phyloP scores from a whole-genome alignment of 2,797 vertebrate genomes.

The Mico argentatus region DNA sequence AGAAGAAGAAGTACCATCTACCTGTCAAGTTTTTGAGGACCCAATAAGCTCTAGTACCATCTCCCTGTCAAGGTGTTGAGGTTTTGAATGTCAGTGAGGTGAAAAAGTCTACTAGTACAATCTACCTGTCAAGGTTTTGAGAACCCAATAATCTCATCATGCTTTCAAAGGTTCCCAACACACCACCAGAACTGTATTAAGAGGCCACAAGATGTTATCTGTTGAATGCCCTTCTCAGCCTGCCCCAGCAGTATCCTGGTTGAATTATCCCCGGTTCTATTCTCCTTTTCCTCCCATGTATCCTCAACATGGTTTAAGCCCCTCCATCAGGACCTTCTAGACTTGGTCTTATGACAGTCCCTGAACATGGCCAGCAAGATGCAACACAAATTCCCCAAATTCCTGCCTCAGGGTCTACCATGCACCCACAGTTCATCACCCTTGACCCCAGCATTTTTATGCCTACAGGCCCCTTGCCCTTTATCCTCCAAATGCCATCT shows the following conservation, averaged over 20 bases:
- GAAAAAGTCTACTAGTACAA: not conserved
- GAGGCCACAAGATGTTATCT: not conserved
- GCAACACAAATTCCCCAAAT: not conserved
- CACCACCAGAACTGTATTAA: not conserved
- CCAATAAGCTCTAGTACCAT: not conserved
- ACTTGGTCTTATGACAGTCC: not conserved
- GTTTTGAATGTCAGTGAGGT: not conserved
- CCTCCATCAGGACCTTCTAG: not conserved
- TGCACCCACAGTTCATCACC: accelerated
- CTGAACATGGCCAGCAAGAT: not conserved
- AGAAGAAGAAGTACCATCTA: not conserved
- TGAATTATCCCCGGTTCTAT: not conserved
- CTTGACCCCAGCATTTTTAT: too few relatives aligned
- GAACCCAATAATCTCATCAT: not conserved
- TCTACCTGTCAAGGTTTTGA: not conserved
- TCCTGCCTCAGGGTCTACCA: not conserved
- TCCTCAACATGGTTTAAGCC: accelerated
- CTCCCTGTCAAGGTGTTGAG: not conserved
- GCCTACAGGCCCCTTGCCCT: too few relatives aligned
- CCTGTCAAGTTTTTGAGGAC: not conserved
- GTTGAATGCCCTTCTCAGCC: not conserved
- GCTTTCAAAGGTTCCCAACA: not conserved
- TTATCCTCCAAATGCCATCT: not conserved
- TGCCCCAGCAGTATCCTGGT: not conserved
- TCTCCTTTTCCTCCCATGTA: not conserved